Conservation (phyloP, 2,113 vertebrate genomes). For the Pseudorasbora parva region DNA sequence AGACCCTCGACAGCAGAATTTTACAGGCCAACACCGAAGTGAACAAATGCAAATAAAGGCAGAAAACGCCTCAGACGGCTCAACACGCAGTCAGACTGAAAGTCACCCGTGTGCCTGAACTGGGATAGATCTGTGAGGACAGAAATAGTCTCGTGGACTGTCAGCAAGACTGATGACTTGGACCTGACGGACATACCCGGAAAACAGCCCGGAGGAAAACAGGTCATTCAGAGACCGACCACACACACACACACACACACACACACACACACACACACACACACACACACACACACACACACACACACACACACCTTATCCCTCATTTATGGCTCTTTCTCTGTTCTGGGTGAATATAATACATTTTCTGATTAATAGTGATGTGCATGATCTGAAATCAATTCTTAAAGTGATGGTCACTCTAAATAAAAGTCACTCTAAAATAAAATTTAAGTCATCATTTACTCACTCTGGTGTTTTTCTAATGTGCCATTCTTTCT, state of each 20-base stretch:
- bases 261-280: conserved; percentile 3
- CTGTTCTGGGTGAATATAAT: not conserved
- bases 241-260: conserved; percentile 2
- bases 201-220: conserved; percentile 5
- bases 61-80: not conserved
- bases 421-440: no score
- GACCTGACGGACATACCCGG: conserved; percentile 2
- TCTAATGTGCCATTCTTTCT: no score
- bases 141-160: conserved; percentile 12
- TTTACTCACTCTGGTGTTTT: no score
- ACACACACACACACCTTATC: not conserved
- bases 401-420: not conserved
- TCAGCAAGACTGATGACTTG: conserved; percentile 28
- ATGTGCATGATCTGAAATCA: not conserved
- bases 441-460: no score
- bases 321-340: conserved; percentile 1
- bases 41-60: not conserved
- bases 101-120: not conserved
- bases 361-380: not conserved
- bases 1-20: not conserved
- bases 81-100: not conserved
- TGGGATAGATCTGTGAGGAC: conserved; percentile 1
- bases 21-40: not conserved
- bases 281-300: not conserved
- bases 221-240: conserved; percentile 3